phyloP scores from a whole-genome alignment of 2,113 vertebrate species.

The Lota lota region DNA sequence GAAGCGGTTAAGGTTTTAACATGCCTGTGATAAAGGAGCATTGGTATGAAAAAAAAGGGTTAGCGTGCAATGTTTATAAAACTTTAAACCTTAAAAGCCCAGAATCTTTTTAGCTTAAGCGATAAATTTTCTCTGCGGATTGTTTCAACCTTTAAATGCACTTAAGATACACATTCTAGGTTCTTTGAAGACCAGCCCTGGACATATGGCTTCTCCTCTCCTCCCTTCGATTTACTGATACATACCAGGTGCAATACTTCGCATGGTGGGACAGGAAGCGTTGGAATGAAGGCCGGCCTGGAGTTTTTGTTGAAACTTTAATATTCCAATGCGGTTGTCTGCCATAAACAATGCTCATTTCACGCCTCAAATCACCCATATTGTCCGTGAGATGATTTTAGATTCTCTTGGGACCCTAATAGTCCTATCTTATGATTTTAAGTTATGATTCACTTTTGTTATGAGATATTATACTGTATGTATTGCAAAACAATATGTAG shows the following conservation, averaged over 20 bases:
- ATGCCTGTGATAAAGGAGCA: conserved; percentile 54
- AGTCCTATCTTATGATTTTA: no score
- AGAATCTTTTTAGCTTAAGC: conserved; percentile 44
- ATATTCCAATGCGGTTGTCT: conserved; percentile 8
- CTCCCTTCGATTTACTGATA: conserved; percentile 65
- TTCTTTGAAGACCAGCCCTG: conserved; percentile 63
- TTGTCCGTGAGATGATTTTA: no score
- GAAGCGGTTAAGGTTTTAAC: conserved; percentile 46
- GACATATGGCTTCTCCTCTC: conserved; percentile 62
- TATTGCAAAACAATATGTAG: no score
- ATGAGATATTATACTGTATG: no score
- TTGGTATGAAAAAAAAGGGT: conserved; percentile 52
- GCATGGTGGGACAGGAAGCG: conserved; percentile 9
- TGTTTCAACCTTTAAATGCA: conserved; percentile 59
- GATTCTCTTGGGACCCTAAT: no score
- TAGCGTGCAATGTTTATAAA: conserved; percentile 65
- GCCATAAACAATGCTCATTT: no score
- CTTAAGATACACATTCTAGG: conserved; percentile 53
- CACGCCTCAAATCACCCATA: no score
- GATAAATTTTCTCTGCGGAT: conserved; percentile 66
- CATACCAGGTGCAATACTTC: conserved; percentile 66
- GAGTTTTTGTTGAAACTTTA: not conserved
- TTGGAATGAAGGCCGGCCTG: not conserved
- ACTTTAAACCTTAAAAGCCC: conserved; percentile 52
- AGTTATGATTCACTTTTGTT: no score